Conservation (phyloP, 2,797 vertebrate genomes). For the Sebastes oblongus region DNA sequence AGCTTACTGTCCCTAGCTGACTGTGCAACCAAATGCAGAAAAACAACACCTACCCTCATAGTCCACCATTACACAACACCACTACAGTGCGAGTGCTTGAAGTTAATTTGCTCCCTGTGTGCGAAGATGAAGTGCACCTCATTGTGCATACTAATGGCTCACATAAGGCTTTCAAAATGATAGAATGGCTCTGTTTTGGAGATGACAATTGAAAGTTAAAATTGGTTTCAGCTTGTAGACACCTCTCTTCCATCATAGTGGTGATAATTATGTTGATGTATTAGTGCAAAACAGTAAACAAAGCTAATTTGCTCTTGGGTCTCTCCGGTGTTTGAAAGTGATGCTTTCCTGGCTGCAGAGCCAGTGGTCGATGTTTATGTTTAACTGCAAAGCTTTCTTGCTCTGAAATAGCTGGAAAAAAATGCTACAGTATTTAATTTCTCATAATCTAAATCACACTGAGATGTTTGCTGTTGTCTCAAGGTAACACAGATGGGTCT, state of each 20-base stretch:
- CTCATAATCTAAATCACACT: constrained; percentile 5
- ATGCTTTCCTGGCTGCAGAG: constrained; percentile 1
- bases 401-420: constrained; percentile 18
- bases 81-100: constrained; percentile 51
- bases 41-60: constrained; percentile 41
- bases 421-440: background rate
- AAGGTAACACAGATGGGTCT: constrained; percentile 50
- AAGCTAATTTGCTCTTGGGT: constrained; percentile 45
- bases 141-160: constrained; percentile 70
- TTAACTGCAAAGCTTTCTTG: background rate
- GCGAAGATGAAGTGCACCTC: constrained; percentile 66
- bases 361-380: background rate
- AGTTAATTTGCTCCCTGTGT: constrained; percentile 71
- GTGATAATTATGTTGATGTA: constrained; percentile 48
- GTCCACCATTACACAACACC: constrained; percentile 47
- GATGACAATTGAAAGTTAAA: constrained; percentile 59
- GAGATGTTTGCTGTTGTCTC: constrained; percentile 33
- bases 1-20: constrained; percentile 7
- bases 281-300: constrained; percentile 54
- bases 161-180: constrained; percentile 58
- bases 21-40: constrained; percentile 15
- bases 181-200: constrained; percentile 51
- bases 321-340: background rate
- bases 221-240: constrained; percentile 41
- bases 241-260: constrained; percentile 36